Evolutionary conservation across 2,113 vertebrate genomes (phyloP).

Genomic region (Trichechus manatus): DNA sequence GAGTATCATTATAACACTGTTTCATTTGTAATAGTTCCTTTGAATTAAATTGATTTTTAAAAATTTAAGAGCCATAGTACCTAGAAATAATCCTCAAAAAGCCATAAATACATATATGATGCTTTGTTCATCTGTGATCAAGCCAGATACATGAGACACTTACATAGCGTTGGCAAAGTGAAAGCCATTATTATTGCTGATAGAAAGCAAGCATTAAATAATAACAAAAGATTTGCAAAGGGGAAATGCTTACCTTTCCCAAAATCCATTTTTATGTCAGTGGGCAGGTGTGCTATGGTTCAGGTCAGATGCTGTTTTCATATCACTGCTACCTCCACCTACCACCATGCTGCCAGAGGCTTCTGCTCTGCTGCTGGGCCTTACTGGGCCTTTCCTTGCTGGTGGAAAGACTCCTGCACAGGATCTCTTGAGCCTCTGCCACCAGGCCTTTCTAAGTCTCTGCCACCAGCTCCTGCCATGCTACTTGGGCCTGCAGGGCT

Average conservation of each 20-base stretch:
- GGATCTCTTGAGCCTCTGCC: not conserved
- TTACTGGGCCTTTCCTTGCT: not conserved
- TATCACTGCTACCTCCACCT: not conserved
- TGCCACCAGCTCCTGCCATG: not conserved
- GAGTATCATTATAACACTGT: not conserved
- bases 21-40: not conserved
- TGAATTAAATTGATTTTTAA: not conserved
- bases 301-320: not conserved
- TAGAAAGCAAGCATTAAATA: not conserved
- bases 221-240: not conserved
- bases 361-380: not conserved
- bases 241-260: not conserved
- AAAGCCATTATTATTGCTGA: not conserved
- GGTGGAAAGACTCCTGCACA: no score
- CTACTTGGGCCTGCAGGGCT: not conserved
- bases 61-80: not conserved
- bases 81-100: not conserved
- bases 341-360: not conserved
- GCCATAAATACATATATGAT: not conserved
- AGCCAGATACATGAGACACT: not conserved
- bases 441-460: not conserved
- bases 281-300: not conserved
- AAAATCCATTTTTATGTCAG: not conserved
- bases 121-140: not conserved
- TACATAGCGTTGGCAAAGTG: not conserved